Percentiles rank a stretch among this genome's conserved stretches.
phyloP scores from a whole-genome alignment of 2,113 vertebrate genomes.

The Thamnophis sirtalis region DNA sequence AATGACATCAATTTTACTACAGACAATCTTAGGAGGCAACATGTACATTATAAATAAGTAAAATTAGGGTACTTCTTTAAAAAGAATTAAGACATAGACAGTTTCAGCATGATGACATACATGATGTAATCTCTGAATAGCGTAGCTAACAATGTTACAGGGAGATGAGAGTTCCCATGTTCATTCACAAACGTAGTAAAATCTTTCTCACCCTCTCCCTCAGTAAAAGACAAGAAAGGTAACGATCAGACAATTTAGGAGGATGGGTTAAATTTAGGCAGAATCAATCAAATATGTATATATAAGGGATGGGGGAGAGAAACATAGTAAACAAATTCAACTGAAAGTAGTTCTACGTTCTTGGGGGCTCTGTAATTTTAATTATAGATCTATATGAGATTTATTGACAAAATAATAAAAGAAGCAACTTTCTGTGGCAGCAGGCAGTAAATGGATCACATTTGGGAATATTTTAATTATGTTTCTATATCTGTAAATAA shows the following conservation, averaged over 20 bases:
- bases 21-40: background rate
- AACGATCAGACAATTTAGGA: background rate
- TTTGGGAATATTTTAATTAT: background rate
- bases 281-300: background rate
- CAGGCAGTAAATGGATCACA: background rate
- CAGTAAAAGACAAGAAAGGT: background rate
- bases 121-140: background rate
- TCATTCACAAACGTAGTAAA: background rate
- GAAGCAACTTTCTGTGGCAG: background rate
- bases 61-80: background rate
- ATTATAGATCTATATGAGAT: background rate
- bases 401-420: background rate
- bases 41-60: background rate
- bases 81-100: background rate
- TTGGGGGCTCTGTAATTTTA: background rate
- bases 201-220: background rate
- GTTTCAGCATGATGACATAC: background rate
- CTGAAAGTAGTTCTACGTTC: background rate
- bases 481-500: background rate
- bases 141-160: background rate
- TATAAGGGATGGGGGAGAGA: background rate
- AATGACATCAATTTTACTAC: background rate
- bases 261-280: background rate
- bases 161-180: background rate
- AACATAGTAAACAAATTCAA: background rate